Conservation (phyloP, 2,113 vertebrate genomes). For the Aepyceros melampus region DNA sequence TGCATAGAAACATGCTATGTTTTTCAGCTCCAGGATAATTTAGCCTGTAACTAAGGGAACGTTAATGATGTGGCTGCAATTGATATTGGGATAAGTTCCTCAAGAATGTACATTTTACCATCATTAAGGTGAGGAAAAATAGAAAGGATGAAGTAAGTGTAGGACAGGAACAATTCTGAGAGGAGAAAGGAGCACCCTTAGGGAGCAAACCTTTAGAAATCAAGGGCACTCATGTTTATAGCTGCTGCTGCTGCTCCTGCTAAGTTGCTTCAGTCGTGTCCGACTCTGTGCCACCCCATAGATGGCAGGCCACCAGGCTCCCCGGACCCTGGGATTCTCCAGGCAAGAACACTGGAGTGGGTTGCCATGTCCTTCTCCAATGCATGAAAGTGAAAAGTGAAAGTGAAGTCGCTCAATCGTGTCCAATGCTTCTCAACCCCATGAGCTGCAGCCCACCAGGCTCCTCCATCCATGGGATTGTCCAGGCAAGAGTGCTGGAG, state of each 20-base stretch:
- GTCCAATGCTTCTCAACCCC: rapidly evolving
- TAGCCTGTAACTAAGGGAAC: not conserved
- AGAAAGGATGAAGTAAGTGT: not conserved
- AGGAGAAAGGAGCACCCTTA: not conserved
- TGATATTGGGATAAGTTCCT: not conserved
- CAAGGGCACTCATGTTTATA: not conserved
- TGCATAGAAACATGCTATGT: not conserved
- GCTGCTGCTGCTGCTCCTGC: not conserved
- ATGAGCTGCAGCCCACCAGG: too few relatives aligned
- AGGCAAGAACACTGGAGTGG: too few relatives aligned
- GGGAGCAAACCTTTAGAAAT: not conserved
- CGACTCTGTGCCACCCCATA: too few relatives aligned
- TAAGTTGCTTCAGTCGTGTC: too few relatives aligned
- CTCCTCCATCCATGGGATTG: too few relatives aligned
- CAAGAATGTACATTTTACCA: not conserved
- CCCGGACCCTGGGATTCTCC: too few relatives aligned
- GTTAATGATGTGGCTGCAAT: not conserved
- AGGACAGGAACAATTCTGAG: not conserved
- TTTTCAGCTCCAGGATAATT: constrained; percentile 6
- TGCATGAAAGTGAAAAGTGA: too few relatives aligned
- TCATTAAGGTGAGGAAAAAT: not conserved
- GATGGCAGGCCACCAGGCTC: too few relatives aligned
- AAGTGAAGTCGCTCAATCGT: too few relatives aligned
- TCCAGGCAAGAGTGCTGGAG: too few relatives aligned
- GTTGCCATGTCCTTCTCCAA: too few relatives aligned